These are phyloP conservation scores for Tyrannus savana DNA, from an alignment of 2,113 vertebrate genomes.

Conservation along the genomic window DNA sequence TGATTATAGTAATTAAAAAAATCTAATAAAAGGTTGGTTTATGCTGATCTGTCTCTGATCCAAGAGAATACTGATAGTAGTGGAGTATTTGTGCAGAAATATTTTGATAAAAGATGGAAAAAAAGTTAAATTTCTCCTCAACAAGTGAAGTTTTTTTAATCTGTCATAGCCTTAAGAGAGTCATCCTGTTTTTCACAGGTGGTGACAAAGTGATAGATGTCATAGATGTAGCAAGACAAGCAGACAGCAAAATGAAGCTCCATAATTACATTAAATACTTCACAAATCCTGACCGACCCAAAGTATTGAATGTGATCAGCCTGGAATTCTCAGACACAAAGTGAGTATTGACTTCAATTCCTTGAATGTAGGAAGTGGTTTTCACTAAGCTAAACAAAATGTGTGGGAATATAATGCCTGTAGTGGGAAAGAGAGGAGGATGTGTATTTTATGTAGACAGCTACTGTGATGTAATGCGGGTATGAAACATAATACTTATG, in stretches of 20 bases:
- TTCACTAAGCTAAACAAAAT: not conserved
- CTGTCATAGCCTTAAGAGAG: not conserved
- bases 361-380: not conserved
- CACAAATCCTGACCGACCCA: constrained; percentile 87
- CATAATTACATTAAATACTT: constrained; percentile 96
- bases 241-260: constrained; percentile 98
- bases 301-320: constrained; percentile 99
- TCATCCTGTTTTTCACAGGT: constrained; percentile 75
- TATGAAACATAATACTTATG: not conserved
- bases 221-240: constrained; percentile 97
- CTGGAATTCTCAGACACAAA: constrained; percentile 98
- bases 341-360: constrained; percentile 77
- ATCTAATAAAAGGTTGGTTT: not conserved
- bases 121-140: not conserved
- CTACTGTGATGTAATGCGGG: not conserved
- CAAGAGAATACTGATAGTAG: not conserved
- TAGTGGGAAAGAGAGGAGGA: not conserved
- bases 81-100: not conserved
- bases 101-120: not conserved
- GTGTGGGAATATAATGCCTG: not conserved
- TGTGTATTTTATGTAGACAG: not conserved
- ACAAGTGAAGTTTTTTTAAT: not conserved
- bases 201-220: constrained; percentile 97
- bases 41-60: not conserved
- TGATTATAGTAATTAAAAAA: not conserved